These are phyloP conservation scores for Arrhopalites spinosus DNA, from an alignment of 2,888 invertebrate genomes.

Conservation along the genomic window DNA sequence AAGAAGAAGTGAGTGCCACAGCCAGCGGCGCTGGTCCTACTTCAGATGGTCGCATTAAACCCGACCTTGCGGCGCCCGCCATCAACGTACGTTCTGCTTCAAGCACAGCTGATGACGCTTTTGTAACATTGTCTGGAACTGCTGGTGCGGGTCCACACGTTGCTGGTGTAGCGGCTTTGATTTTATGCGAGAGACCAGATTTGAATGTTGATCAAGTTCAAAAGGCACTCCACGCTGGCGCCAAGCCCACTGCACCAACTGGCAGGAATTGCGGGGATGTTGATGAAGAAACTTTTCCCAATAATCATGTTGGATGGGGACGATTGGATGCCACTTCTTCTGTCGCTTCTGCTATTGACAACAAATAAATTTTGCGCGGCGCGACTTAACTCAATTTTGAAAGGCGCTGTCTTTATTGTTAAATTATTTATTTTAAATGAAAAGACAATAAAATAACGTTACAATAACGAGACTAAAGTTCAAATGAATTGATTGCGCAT, in stretches of 20 bases:
- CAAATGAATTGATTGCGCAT: too few relatives aligned
- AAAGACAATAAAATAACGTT: too few relatives aligned
- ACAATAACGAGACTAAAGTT: too few relatives aligned
- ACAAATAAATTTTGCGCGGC: too few relatives aligned
- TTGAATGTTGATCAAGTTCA: constrained; percentile 23
- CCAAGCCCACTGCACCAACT: background rate
- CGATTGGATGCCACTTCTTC: constrained; percentile 31
- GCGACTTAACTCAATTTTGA: too few relatives aligned
- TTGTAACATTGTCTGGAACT: constrained; percentile 37
- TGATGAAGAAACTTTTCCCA: constrained; percentile 28
- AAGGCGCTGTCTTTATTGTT: too few relatives aligned
- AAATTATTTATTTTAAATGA: too few relatives aligned
- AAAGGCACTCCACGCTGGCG: constrained; percentile 4
- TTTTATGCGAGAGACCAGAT: constrained; percentile 28
- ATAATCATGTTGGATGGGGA: constrained; percentile 42
- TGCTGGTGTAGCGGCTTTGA: constrained; percentile 40
- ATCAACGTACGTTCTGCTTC: constrained; percentile 30
- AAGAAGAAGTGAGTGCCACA: background rate
- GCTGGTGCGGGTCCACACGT: constrained; percentile 40
- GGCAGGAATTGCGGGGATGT: constrained; percentile 37
- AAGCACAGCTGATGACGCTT: constrained; percentile 36
- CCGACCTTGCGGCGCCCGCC: constrained; percentile 46
- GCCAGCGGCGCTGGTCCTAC: constrained; percentile 37
- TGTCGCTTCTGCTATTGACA: too few relatives aligned
- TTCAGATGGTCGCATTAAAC: constrained; percentile 59